Evolutionary conservation across 2,888 invertebrate genomes (phyloP).

Genomic region (Apamea monoglypha): DNA sequence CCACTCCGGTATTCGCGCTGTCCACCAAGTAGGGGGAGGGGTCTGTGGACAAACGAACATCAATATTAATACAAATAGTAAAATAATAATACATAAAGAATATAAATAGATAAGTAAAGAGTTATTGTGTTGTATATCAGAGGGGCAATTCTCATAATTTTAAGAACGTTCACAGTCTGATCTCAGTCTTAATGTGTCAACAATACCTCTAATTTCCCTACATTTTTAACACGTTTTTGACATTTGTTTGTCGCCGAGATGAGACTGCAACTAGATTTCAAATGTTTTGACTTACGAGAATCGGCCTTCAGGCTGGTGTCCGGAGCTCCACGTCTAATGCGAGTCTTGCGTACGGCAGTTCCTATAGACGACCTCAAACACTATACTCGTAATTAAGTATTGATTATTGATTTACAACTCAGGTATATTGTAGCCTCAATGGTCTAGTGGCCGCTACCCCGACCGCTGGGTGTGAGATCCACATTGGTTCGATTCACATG

Average conservation of each 20-base stretch:
- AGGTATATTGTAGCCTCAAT: neutral
- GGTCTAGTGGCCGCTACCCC: no score
- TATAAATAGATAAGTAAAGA: neutral
- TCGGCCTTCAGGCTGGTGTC: neutral
- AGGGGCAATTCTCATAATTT: no score
- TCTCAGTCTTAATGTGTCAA: no score
- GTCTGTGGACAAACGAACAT: slow-evolving; percentile 68
- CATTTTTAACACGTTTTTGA: no score
- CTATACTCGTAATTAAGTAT: neutral
- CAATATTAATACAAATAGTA: neutral
- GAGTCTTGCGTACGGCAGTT: neutral
- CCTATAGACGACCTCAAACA: neutral
- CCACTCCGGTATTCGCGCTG: slow-evolving; percentile 92
- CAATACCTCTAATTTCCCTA: no score
- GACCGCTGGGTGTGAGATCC: neutral
- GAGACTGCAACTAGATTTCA: no score
- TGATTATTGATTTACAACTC: neutral
- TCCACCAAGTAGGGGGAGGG: slow-evolving; percentile 91
- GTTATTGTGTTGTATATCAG: neutral
- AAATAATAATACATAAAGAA: neutral
- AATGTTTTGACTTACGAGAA: no score
- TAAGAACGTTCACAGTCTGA: no score
- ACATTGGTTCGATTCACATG: neutral
- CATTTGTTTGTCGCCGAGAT: no score
- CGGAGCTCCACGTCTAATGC: neutral